Base-by-base conservation (phyloP, 2,113 vertebrate species). In the Podarcis cretensis region DNA sequence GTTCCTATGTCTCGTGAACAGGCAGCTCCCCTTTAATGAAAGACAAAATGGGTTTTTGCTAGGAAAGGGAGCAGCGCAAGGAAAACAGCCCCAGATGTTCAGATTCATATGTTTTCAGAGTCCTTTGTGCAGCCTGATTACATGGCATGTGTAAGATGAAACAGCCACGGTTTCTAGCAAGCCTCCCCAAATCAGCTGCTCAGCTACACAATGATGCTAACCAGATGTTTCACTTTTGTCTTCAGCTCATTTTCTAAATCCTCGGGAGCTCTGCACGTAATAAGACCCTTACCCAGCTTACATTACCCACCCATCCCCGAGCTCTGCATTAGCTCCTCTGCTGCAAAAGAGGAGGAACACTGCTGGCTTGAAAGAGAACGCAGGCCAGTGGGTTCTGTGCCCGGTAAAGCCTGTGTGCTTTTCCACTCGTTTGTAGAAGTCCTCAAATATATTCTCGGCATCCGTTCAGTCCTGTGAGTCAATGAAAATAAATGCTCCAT, bases 221-320 rank as follows among this genome's bases (percentile, higher is more conserved):
- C 85, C 85, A 86, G 84, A 87, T 83, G 80, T 90, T 86, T 73
- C 8, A n/a, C 65, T 82, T 94, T 91, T 91, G 87, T 73, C 86
- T 87, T 79, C 88, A 91, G 79, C 48, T 92, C 91, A 59, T 89
- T 90, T 92, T 83, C 77, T 57, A 86, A 87, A 94, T 85, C 54
- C 75, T 20, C 82, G 57, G 32, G 81, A 75, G 20, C 57, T 74
- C 86, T 81, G 91, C 57, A n/a, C 40, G 9, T 59, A 66, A 93
- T 66, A 32, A 77, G 83, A 69, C 59, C 65, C 93, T 94, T 94
- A 89, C 83, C 84, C 90, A 73, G 30, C 73, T 91, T 81, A 89
- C 66, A 91, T 57, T 25, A 76, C 65, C 76, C 81, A 89, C 90
- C 71, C 37, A 35, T 76, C 83, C 84, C 48, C 71, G 32, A 66